A percentile compares a stretch with the other conserved stretches of the same genome.
Conservation (phyloP, 2,797 vertebrate species). For the Falco novaeseelandiae region DNA sequence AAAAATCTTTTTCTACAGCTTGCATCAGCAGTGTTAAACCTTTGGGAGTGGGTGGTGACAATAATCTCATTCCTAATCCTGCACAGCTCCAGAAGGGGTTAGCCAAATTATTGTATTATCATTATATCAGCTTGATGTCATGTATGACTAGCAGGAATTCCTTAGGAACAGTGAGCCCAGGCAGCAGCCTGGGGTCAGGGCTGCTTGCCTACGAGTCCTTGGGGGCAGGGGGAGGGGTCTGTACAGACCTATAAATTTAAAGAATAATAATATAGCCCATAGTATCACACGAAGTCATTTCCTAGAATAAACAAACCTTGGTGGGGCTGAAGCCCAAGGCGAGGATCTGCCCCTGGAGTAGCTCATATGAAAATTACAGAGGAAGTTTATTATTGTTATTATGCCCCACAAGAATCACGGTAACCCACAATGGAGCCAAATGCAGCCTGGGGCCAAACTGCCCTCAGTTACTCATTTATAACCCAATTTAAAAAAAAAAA, state of each 20-base stretch:
- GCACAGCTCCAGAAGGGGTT: not conserved
- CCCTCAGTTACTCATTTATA: not conserved
- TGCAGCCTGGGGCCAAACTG: not conserved
- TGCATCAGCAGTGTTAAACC: not conserved
- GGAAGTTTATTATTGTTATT: not conserved
- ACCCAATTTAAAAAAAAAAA: not conserved
- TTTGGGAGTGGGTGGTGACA: not conserved
- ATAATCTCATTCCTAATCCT: accelerated
- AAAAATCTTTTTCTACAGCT: not conserved
- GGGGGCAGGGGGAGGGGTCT: not conserved
- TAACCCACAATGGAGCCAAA: not conserved
- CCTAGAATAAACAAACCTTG: not conserved
- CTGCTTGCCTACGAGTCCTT: not conserved
- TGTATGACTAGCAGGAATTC: not conserved
- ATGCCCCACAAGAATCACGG: accelerated
- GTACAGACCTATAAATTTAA: not conserved
- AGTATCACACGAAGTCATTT: not conserved
- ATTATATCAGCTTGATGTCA: not conserved
- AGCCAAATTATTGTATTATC: not conserved
- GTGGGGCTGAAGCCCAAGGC: not conserved
- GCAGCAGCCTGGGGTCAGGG: not conserved
- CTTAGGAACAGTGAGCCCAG: not conserved
- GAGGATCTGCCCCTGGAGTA: not conserved
- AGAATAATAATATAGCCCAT: not conserved
- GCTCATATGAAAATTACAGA: not conserved